A percentile compares a stretch with the other conserved stretches of the same genome.
These are phyloP conservation scores for Cryptocheilus praepositus DNA, from an alignment of 2,888 invertebrate species.

Conservation along the genomic window DNA sequence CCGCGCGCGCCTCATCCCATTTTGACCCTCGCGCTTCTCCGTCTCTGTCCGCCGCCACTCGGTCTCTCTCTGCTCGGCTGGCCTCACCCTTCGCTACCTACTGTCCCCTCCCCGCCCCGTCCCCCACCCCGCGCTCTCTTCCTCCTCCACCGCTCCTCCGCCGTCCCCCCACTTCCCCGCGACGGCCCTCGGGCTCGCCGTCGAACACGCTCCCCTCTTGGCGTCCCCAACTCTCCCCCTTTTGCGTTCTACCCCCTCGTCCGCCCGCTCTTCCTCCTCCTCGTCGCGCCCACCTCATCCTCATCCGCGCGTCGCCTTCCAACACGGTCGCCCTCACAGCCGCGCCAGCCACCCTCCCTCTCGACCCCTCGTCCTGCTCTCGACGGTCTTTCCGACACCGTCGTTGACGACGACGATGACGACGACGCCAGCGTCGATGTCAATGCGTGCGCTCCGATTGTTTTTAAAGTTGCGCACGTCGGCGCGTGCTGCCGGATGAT, in stretches of 20 bases:
- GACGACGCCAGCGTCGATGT: background rate
- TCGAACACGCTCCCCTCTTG: slow-evolving; percentile 19
- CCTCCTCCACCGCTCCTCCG: slow-evolving; percentile 5
- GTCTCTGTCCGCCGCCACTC: no score
- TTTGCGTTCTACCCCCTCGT: slow-evolving; percentile 14
- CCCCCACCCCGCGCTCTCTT: slow-evolving; percentile 27
- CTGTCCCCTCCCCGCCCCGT: slow-evolving; percentile 24
- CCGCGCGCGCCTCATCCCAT: slow-evolving; percentile 1
- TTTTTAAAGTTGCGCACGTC: no score
- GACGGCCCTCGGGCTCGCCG: slow-evolving; percentile 17
- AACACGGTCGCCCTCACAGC: slow-evolving; percentile 16
- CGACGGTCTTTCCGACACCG: no score
- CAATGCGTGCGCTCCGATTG: no score
- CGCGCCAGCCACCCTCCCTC: slow-evolving; percentile 23
- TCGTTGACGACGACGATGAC: slow-evolving; percentile 10
- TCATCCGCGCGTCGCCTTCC: slow-evolving; percentile 19
- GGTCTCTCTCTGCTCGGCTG: slow-evolving; percentile 19
- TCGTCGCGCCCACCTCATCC: slow-evolving; percentile 22
- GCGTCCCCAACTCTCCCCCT: slow-evolving; percentile 20
- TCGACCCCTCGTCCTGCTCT: background rate
- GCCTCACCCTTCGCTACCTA: slow-evolving; percentile 25
- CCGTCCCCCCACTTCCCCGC: slow-evolving; percentile 11
- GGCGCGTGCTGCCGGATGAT: no score
- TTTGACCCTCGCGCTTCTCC: no score
- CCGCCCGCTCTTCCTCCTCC: slow-evolving; percentile 19